Base-by-base conservation (phyloP, 2,888 invertebrate species). In the Tholera decimalis region DNA sequence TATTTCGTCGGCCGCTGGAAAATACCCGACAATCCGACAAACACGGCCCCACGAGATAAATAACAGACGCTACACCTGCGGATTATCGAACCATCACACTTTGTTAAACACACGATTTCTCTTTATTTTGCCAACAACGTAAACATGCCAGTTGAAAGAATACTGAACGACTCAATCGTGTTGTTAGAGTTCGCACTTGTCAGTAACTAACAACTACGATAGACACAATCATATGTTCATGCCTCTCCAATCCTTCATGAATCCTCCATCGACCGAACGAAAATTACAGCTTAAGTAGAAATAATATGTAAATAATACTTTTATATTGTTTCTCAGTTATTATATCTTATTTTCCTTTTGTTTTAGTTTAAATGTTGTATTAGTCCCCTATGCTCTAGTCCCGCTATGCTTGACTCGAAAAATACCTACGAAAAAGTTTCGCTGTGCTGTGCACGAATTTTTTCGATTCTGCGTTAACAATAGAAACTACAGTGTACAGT, bases 1-100 rank as follows among this genome's bases (percentile, higher is more conserved):
- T 43, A 61, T 57, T 46, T 22, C 5, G 43, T 41, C 33, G 43
- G 18, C 37, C 35, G 5, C 51, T 47, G 55, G 35, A 56, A 66
- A 66, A 60, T 56, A 33, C 18, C 55, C 65, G 11, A 22, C 37
- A 26, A 33, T n/a, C 46, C 11, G 22, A 61, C 51, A 53, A 54
- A 33, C 44, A 22, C 30, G 22, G 15, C 28, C n/a, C 54, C 9
- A 13, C 3, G 35, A 24, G 47, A 56, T 35, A 47, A 4, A 24
- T 43, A 64, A n/a, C 69, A 55, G 66, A 69, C 30, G 35, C 30
- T 9, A 26, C 64, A 51, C 73, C 64, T 72, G 72, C 15, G 30
- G 44, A 9, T 22, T 50, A 30, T 26, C 49, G 20, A 30, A 22
- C n/a, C 13, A 24, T 30, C 18, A 18, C 37, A 37, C 24, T 44